Evolutionary conservation across 2,113 vertebrate species (phyloP).

Genomic region (Esox niger): DNA sequence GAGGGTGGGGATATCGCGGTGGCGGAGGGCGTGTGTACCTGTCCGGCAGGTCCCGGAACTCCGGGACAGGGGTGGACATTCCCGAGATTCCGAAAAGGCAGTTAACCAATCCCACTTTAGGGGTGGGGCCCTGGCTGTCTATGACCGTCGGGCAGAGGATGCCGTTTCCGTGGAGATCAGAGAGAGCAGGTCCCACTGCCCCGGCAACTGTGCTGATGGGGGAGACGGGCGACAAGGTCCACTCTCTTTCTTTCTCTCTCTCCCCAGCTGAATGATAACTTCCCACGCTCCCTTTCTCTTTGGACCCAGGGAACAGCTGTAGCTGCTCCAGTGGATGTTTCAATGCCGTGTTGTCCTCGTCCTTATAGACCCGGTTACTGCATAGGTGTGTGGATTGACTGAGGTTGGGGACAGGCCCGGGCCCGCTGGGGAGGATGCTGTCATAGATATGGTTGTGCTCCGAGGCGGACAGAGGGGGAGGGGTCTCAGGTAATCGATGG

Average conservation of each 20-base stretch:
- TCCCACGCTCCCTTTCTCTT: conserved; percentile 62
- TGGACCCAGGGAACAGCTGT: conserved; percentile 71
- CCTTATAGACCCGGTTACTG: conserved; percentile 87
- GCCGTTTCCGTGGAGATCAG: conserved; percentile 81
- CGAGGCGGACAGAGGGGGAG: conserved; percentile 63
- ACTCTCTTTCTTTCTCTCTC: conserved; percentile 88
- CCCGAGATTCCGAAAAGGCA: conserved; percentile 84
- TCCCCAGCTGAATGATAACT: conserved; percentile 81
- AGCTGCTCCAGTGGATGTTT: conserved; percentile 45
- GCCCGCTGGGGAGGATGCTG: conserved; percentile 81
- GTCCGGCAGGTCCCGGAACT: conserved; percentile 86
- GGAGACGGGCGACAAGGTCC: conserved; percentile 80
- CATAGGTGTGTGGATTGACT: conserved; percentile 73
- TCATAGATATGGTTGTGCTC: conserved; percentile 84
- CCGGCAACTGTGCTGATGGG: conserved; percentile 86
- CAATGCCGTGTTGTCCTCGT: conserved; percentile 71
- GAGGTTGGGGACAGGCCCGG: not conserved
- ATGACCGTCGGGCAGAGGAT: conserved; percentile 83
- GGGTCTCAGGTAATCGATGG: conserved; percentile 78
- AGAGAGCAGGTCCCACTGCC: conserved; percentile 67
- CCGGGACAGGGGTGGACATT: conserved; percentile 61
- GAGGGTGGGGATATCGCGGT: conserved; percentile 86
- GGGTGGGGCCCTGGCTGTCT: conserved; percentile 86
- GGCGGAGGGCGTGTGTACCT: conserved; percentile 80
- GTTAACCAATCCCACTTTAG: conserved; percentile 89